Evolutionary conservation across 2,888 invertebrate genomes (phyloP), one percentile per base, ranked within the genome.

Genomic region (Agrochola macilenta): DNA sequence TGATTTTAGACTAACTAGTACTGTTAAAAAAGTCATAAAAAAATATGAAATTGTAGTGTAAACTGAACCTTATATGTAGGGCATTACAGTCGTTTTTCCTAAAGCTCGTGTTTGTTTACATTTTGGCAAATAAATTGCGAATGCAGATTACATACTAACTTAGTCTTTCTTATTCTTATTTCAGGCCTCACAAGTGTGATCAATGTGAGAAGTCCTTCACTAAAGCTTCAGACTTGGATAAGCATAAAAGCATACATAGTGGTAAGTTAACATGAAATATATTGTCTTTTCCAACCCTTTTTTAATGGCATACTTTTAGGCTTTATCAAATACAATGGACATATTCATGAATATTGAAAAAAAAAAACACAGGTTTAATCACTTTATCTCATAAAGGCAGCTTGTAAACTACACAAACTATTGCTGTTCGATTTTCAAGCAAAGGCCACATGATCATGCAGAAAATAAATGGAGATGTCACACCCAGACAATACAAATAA

Each of bases 121-220:
- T 35, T 35, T 35, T 35, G 35, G 35, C 4, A 35, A 2, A 4
- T 35, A 35, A 35, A 35, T 35, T 35, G 35, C 35, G 35, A 35
- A 35, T 5, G 35, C 35, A 35, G 35, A 39, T 7, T 39, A 39
- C 39, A 39, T 39, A 39, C n/a, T n/a, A n/a, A n/a, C 39, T 35
- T 35, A 23, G 20, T 66, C 9, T n/a, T 23, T 54, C n/a, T 70
- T 17, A 76, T 78, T 93, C n/a, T n/a, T n/a, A n/a, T n/a, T 94
- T 58, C 93, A 96, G 96, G 81, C 95, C 95, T 0, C 95, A 96
- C 81, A 96, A 95, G 87, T 96, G 96, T 90, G 94, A 95, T 58
- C 84, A 91, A 73, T 96, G 96, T 90, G 92, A 93, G 20, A 96
- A 95, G 88, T 77, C 92, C 43, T 96, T 96, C 79, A 93, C 94